Conservation (phyloP, 2,797 vertebrate genomes). For the Numenius phaeopus region DNA sequence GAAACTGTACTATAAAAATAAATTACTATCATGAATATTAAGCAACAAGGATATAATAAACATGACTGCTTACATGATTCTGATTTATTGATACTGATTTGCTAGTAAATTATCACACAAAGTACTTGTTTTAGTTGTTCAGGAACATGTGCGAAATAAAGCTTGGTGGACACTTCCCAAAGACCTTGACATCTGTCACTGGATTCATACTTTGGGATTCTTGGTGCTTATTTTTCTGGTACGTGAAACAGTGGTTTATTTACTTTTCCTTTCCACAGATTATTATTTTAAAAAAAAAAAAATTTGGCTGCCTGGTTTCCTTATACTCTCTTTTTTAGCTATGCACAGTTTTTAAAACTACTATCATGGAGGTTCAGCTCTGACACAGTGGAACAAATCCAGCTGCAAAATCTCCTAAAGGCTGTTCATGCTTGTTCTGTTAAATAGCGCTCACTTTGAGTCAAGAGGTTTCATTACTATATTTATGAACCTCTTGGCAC, state of each 20-base stretch:
- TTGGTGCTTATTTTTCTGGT: conserved; percentile 18
- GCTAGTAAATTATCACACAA: conserved; percentile 92
- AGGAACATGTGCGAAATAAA: conserved; percentile 81
- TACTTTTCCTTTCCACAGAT: not conserved
- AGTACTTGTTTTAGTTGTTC: conserved; percentile 78
- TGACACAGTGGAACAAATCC: conserved; percentile 69
- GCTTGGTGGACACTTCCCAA: conserved; percentile 80
- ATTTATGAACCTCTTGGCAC: conserved; percentile 74
- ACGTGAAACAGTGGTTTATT: not conserved
- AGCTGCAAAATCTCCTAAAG: conserved; percentile 72
- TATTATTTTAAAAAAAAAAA: not conserved
- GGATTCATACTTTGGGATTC: conserved; percentile 57
- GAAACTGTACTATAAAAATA: conserved; percentile 87
- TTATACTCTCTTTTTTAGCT: conserved; percentile 3
- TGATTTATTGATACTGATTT: conserved; percentile 95
- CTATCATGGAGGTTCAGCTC: conserved; percentile 56
- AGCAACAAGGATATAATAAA: conserved; percentile 91
- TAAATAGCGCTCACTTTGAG: conserved; percentile 77
- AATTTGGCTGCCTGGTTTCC: conserved; percentile 12
- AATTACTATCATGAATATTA: conserved; percentile 95
- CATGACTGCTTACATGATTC: conserved; percentile 89
- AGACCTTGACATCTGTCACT: conserved; percentile 80
- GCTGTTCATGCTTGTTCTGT: conserved; percentile 67
- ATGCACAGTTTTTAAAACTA: not conserved
- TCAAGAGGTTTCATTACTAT: conserved; percentile 72